phyloP scores from a whole-genome alignment of 2,888 invertebrate species.

The Iphiclides podalirius region DNA sequence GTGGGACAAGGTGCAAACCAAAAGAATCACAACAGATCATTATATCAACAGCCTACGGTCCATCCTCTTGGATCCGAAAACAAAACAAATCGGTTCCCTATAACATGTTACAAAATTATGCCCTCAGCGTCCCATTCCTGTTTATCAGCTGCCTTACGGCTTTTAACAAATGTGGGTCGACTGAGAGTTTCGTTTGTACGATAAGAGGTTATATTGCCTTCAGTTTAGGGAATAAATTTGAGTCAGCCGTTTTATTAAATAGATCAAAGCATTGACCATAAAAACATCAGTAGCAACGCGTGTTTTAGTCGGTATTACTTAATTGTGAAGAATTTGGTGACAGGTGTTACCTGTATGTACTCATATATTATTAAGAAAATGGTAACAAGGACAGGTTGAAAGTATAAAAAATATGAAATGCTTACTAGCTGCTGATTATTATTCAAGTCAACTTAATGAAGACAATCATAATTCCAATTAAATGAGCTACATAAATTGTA shows the following conservation, averaged over 20 bases:
- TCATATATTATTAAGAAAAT: not conserved
- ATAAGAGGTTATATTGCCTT: slow-evolving; percentile 31
- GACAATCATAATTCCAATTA: no score
- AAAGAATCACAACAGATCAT: slow-evolving; percentile 61
- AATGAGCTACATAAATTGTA: no score
- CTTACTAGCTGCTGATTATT: no score
- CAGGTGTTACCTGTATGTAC: slow-evolving; percentile 42
- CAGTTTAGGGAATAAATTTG: slow-evolving; percentile 33
- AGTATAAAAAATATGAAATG: not conserved
- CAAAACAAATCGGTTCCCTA: slow-evolving; percentile 64
- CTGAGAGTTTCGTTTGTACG: slow-evolving; percentile 38
- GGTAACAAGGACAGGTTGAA: not conserved
- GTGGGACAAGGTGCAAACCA: slow-evolving; percentile 72
- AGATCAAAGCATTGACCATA: not conserved
- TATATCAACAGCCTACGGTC: slow-evolving; percentile 50
- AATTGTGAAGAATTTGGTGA: slow-evolving; percentile 51
- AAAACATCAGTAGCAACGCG: slow-evolving; percentile 53
- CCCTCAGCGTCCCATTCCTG: slow-evolving; percentile 60
- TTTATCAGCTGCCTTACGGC: slow-evolving; percentile 65
- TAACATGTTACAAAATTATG: slow-evolving; percentile 66
- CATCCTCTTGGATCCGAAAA: slow-evolving; percentile 51
- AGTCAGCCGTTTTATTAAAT: not conserved
- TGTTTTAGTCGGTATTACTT: slow-evolving; percentile 59
- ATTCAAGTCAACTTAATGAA: no score
- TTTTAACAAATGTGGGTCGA: slow-evolving; percentile 69